Percentiles rank a stretch among this genome's conserved stretches.
Conservation (phyloP, 2,888 invertebrate genomes). For the Sipunculus nudus region DNA sequence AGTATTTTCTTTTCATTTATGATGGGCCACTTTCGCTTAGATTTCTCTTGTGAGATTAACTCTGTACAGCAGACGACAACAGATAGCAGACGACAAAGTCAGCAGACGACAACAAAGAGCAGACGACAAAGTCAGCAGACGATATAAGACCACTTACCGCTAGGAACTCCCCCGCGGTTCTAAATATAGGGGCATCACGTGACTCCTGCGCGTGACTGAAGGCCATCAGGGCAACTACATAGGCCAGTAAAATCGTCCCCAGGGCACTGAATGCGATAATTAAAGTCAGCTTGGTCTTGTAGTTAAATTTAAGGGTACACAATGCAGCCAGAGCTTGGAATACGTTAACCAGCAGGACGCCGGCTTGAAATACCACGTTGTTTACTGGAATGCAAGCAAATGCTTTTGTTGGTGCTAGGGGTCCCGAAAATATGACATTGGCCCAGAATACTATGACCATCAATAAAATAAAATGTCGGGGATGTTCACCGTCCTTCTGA, state of each 20-base stretch:
- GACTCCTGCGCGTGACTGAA: conserved; percentile 30
- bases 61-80: no score
- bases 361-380: conserved; percentile 25
- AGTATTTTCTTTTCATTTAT: no score
- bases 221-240: conserved; percentile 34
- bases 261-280: conserved; percentile 35
- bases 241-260: conserved; percentile 33
- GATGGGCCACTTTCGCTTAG: no score
- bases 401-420: conserved; percentile 26
- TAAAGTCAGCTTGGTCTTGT: conserved; percentile 21
- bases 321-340: conserved; percentile 20
- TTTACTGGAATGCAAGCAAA: conserved; percentile 27
- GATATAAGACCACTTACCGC: no score
- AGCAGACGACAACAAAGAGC: no score
- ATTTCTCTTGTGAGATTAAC: no score
- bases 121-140: no score
- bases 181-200: conserved; percentile 28
- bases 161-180: conserved; percentile 27
- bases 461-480: conserved; percentile 22
- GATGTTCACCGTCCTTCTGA: no score
- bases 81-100: no score
- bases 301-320: conserved; percentile 7
- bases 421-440: conserved; percentile 21
- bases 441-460: conserved; percentile 30
- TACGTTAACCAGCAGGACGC: conserved; percentile 19